These are phyloP conservation scores for Azemiops feae DNA, from an alignment of 2,113 vertebrate species.

Conservation along the genomic window DNA sequence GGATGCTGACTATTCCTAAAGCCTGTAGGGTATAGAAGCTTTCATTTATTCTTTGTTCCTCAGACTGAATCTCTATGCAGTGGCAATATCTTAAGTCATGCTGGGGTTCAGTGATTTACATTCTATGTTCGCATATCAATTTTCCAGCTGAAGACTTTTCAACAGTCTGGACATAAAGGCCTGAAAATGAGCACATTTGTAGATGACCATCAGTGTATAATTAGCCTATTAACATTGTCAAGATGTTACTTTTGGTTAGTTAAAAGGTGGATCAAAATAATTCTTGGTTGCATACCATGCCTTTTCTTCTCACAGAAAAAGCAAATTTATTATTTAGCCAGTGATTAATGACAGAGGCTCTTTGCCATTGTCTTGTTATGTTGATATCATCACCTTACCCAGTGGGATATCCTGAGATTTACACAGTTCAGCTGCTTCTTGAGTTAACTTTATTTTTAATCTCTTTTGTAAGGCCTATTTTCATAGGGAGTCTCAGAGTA, in stretches of 20 bases:
- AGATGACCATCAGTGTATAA: slow-evolving; percentile 69
- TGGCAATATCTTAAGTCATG: slow-evolving; percentile 34
- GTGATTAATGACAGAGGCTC: slow-evolving; percentile 43
- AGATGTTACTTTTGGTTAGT: slow-evolving; percentile 71
- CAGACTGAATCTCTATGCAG: background rate
- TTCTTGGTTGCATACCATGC: slow-evolving; percentile 48
- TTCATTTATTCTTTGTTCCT: slow-evolving; percentile 15
- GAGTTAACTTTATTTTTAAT: background rate
- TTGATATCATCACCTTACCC: slow-evolving; percentile 19
- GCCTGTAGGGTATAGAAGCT: slow-evolving; percentile 13
- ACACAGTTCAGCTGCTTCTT: background rate
- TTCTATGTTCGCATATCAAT: slow-evolving; percentile 59
- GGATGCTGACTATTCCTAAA: slow-evolving; percentile 3
- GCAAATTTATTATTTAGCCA: slow-evolving; percentile 42
- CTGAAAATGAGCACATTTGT: slow-evolving; percentile 64
- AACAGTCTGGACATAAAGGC: slow-evolving; percentile 65
- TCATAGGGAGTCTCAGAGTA: background rate
- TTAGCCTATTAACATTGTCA: slow-evolving; percentile 72
- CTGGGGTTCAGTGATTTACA: slow-evolving; percentile 63
- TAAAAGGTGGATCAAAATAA: slow-evolving; percentile 70
- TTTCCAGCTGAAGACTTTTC: slow-evolving; percentile 67
- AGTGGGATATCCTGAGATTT: slow-evolving; percentile 18
- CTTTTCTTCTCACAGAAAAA: slow-evolving; percentile 29
- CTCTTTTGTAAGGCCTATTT: background rate
- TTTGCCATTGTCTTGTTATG: slow-evolving; percentile 10